Evolutionary conservation across 2,797 vertebrate genomes (phyloP), one percentile per base, ranked within the genome.

Genomic region (Danio aesculapii): DNA sequence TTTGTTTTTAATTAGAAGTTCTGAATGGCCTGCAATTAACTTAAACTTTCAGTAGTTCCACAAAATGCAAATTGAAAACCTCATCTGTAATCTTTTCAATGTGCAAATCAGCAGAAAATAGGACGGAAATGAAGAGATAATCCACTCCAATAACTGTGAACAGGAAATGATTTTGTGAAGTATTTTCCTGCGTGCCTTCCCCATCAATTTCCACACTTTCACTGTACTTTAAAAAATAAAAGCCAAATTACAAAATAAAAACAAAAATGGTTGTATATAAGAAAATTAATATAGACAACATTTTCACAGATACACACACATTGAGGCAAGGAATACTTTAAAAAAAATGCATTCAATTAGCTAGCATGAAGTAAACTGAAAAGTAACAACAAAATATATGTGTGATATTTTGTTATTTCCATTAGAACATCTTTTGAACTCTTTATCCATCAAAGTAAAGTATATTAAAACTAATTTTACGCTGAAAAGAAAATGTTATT

Each of bases 151-250:
- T 19, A 30, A 66, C 6, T 30, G 50, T 57, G 55, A 76, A 66
- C 74, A 55, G 50, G 75, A 76, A 76, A 30, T 30, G 30, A 30
- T 30, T 30, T 30, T 30, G 30, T 30, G 30, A 30, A 76, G 41
- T 55, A 46, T 46, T 46, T 46, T 59, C 8, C 55, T 30, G 41
- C 16, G 41, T 52, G 17, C 21, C 12, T 30, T 76, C 50, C 17
- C 41, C 5, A 19, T 19, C 70, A 13, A 72, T 44, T 8, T 10
- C 41, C 41, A 64, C 39, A 17, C n/a, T 75, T 50, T 50, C 14
- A 63, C 7, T 19, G 16, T 10, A 43, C 73, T 75, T 14, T 43
- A 12, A 75, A 41, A 5, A 52, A 19, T 43, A 8, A 43, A 21
- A 50, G 19, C 39, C 4, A 10, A 43, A 75, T 19, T 4, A 16